Evolutionary conservation across 2,888 invertebrate species (phyloP).

Genomic region (Drosophila tanythrix): DNA sequence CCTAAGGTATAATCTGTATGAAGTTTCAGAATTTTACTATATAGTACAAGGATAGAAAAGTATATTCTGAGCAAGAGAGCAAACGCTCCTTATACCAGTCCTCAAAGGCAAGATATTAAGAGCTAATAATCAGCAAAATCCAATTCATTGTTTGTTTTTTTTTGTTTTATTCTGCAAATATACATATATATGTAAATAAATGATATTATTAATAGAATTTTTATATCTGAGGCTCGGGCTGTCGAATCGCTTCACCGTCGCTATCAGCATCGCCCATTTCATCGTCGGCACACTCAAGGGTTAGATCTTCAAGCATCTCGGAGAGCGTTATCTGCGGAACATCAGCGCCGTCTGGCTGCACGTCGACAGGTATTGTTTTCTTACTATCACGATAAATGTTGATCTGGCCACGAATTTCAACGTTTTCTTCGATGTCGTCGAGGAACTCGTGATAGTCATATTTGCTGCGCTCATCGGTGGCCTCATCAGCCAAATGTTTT

Average conservation of each 20-base stretch:
- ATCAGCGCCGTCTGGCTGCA: constrained; percentile 84
- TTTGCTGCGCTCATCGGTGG: constrained; percentile 88
- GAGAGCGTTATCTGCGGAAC: constrained; percentile 92
- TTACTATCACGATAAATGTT: constrained; percentile 93
- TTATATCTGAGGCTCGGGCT: constrained; percentile 54
- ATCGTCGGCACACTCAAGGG: constrained; percentile 88
- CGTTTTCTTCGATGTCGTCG: constrained; percentile 98
- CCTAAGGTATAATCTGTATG: neutral
- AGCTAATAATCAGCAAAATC: neutral
- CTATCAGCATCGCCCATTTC: constrained; percentile 89
- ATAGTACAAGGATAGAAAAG: neutral
- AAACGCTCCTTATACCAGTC: neutral
- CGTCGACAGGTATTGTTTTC: constrained; percentile 71
- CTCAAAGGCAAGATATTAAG: neutral
- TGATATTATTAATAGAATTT: constrained; percentile 9
- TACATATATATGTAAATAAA: constrained; percentile 30
- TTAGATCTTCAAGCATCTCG: constrained; percentile 97
- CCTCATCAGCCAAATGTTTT: constrained; percentile 92
- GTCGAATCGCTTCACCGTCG: constrained; percentile 79
- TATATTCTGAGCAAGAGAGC: neutral
- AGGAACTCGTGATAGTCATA: constrained; percentile 97
- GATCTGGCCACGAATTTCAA: constrained; percentile 93
- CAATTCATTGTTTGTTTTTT: neutral
- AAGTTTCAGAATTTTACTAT: neutral
- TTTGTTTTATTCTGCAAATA: constrained; percentile 20